These are phyloP conservation scores for Heliconius eleuchia DNA, from an alignment of 1,140 invertebrate genomes.

Conservation along the genomic window DNA sequence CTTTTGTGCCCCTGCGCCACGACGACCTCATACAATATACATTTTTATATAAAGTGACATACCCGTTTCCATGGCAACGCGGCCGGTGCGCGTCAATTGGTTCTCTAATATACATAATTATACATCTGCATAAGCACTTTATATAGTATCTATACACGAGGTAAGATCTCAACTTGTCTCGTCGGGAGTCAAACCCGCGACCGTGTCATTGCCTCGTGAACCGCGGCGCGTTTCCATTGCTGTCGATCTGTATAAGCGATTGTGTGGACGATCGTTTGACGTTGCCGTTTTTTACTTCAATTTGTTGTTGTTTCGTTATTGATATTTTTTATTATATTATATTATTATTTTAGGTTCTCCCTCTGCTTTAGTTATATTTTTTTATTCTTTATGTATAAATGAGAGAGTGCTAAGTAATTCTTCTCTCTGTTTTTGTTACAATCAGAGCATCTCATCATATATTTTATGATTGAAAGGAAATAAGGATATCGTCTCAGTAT, in stretches of 20 bases:
- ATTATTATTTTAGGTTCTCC: too few species aligned
- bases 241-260: background rate
- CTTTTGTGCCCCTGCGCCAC: too few species aligned
- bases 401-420: too few species aligned
- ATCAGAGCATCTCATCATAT: too few species aligned
- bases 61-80: background rate
- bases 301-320: background rate
- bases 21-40: too few species aligned
- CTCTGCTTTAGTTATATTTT: too few species aligned
- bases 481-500: too few species aligned
- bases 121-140: background rate
- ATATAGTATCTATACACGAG: background rate
- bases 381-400: too few species aligned
- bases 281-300: background rate
- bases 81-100: too few species aligned
- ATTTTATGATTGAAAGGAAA: too few species aligned
- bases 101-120: background rate
- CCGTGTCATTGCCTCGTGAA: slow-evolving; percentile 47
- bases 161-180: slow-evolving; percentile 28
- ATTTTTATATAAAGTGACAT: background rate
- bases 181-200: slow-evolving; percentile 44
- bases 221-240: slow-evolving; percentile 32
- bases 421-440: too few species aligned
- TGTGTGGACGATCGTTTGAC: background rate
- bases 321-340: too few species aligned